phyloP scores from a whole-genome alignment of 1,140 invertebrate species.

The Colletes latitarsis region DNA sequence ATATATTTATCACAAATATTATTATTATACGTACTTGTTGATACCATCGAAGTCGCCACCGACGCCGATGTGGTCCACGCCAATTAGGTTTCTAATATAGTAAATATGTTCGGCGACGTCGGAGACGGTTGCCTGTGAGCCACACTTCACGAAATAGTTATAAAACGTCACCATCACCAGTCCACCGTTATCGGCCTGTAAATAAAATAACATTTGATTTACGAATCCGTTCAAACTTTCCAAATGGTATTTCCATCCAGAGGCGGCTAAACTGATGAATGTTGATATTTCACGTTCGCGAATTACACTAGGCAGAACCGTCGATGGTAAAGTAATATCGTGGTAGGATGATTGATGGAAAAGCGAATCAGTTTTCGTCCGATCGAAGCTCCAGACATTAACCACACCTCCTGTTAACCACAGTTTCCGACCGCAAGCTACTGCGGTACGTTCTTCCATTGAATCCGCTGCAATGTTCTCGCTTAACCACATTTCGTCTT shows the following conservation, averaged over 20 bases:
- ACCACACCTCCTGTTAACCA: not conserved
- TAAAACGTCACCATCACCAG: conserved; percentile 96
- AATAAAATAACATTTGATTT: not conserved
- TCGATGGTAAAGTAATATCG: conserved; percentile 4
- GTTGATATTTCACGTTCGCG: conserved; percentile 1
- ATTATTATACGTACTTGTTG: conserved; percentile 79
- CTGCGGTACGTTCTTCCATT: conserved; percentile 2
- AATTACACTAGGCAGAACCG: not conserved
- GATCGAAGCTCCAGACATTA: not conserved
- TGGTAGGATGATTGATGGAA: conserved; percentile 2
- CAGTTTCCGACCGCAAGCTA: conserved; percentile 17
- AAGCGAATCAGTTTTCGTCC: conserved; percentile 1
- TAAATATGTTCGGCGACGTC: conserved; percentile 87
- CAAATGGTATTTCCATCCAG: not conserved
- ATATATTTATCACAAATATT: no score
- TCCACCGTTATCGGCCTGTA: conserved; percentile 90
- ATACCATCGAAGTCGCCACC: conserved; percentile 84
- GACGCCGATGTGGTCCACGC: conserved; percentile 84
- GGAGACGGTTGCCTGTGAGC: conserved; percentile 86
- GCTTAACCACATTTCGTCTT: not conserved
- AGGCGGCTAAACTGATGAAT: not conserved
- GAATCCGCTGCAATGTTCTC: conserved; percentile 19
- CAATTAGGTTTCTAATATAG: conserved; percentile 83
- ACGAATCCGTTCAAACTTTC: not conserved
- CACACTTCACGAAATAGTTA: conserved; percentile 91